phyloP scores from a whole-genome alignment of 2,113 vertebrate genomes.

The Caranx ignobilis region DNA sequence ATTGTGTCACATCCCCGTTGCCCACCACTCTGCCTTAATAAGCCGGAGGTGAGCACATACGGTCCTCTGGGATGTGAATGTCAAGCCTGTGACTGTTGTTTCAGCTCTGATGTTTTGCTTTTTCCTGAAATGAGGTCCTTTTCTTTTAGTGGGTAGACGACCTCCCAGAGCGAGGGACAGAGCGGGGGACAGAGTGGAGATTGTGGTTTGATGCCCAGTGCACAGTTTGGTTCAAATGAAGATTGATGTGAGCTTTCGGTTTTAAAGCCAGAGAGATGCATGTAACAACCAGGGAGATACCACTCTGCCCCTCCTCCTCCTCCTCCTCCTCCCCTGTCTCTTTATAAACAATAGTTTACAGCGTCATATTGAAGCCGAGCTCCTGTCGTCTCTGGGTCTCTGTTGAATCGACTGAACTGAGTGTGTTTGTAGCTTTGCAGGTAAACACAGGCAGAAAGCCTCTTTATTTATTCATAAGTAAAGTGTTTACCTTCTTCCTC shows the following conservation, averaged over 20 bases:
- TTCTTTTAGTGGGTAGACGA: not conserved
- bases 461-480: constrained; percentile 38
- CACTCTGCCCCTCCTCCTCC: not conserved
- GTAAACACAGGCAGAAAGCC: constrained; percentile 15
- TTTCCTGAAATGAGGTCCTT: constrained; percentile 1
- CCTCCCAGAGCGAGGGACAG: constrained; percentile 1
- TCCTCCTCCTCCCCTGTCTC: not conserved
- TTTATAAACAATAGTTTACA: not conserved
- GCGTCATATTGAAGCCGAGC: not conserved
- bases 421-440: constrained; percentile 29
- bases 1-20: constrained; percentile 14
- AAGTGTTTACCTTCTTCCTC: constrained; percentile 30
- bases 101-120: not conserved
- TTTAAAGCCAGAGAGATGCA: not conserved
- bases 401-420: constrained; percentile 10
- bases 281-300: not conserved
- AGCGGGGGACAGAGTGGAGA: too few species aligned
- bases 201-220: not conserved
- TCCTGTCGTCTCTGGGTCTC: constrained; percentile 6
- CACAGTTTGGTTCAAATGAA: not conserved
- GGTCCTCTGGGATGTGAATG: constrained; percentile 23
- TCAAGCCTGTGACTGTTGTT: constrained; percentile 18
- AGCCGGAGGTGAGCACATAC: constrained; percentile 27
- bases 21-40: constrained; percentile 31
- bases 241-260: not conserved